Percentiles rank a stretch among this genome's conserved stretches.
phyloP scores from a whole-genome alignment of 2,888 invertebrate species.

The Ashinkailepas kermadecensis region DNA sequence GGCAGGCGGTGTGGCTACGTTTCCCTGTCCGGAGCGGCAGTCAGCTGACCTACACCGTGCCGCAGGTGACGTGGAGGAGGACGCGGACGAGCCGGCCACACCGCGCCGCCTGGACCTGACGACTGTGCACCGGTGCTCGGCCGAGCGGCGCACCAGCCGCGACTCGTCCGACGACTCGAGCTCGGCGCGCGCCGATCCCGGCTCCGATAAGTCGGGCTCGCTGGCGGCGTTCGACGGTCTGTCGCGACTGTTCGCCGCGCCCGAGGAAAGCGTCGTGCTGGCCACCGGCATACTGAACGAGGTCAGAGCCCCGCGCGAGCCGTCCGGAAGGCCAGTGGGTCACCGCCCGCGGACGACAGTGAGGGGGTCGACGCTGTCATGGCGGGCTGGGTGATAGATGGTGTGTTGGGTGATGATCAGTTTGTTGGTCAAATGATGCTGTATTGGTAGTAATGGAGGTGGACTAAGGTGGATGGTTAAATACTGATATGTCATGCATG shows the following conservation, averaged over 20 bases:
- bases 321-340: too few relatives aligned
- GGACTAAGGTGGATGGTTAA: too few relatives aligned
- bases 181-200: not conserved
- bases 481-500: too few relatives aligned
- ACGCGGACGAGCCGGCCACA: not conserved
- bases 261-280: not conserved
- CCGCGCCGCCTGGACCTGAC: not conserved
- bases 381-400: too few relatives aligned
- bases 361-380: too few relatives aligned
- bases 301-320: not conserved
- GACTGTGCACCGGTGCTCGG: not conserved
- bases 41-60: too few relatives aligned
- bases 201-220: conserved; percentile 4
- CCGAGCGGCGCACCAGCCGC: not conserved
- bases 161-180: not conserved
- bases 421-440: too few relatives aligned
- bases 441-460: too few relatives aligned
- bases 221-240: not conserved
- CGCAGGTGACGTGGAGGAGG: not conserved
- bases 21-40: not conserved
- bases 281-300: not conserved
- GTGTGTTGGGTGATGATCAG: too few relatives aligned
- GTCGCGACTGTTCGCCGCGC: not conserved
- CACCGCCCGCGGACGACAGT: too few relatives aligned
- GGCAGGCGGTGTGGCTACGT: too few relatives aligned